A percentile compares a stretch with the other conserved stretches of the same genome.
Conservation (phyloP, 2,113 vertebrate genomes). For the Halcyon malimbica region DNA sequence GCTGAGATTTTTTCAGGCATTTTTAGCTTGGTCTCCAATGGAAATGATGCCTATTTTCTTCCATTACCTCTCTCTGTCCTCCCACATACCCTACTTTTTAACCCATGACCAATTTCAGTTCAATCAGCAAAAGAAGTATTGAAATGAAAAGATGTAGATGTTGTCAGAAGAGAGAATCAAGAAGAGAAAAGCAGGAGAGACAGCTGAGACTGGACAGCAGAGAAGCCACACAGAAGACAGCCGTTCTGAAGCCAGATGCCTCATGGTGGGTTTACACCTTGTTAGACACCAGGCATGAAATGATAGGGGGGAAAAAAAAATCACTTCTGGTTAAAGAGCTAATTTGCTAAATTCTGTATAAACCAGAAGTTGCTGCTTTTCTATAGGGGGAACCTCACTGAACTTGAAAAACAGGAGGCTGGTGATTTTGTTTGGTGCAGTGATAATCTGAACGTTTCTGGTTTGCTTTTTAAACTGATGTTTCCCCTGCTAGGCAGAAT, state of each 20-base stretch:
- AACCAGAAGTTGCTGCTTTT: neutral
- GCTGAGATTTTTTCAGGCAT: neutral
- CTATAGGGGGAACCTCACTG: neutral
- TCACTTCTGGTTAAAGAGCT: neutral
- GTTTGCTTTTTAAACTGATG: neutral
- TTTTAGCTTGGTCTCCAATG: neutral
- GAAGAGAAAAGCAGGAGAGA: neutral
- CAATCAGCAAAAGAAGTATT: neutral
- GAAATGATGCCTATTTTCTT: neutral
- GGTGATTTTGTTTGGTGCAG: neutral
- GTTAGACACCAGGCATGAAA: neutral
- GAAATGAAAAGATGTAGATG: neutral
- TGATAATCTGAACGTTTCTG: neutral
- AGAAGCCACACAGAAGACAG: neutral
- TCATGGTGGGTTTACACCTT: neutral
- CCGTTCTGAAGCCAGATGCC: neutral
- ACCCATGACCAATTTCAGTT: neutral
- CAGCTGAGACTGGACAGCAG: neutral
- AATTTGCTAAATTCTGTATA: neutral
- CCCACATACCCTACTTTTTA: neutral
- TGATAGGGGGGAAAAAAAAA: rapidly evolving
- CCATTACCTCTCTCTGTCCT: neutral
- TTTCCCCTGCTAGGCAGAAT: neutral
- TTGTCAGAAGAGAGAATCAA: neutral
- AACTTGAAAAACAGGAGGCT: neutral